A percentile compares a stretch with the other conserved stretches of the same genome.
Evolutionary conservation across 2,888 invertebrate genomes (phyloP).

Genomic region (Cabera pusaria): DNA sequence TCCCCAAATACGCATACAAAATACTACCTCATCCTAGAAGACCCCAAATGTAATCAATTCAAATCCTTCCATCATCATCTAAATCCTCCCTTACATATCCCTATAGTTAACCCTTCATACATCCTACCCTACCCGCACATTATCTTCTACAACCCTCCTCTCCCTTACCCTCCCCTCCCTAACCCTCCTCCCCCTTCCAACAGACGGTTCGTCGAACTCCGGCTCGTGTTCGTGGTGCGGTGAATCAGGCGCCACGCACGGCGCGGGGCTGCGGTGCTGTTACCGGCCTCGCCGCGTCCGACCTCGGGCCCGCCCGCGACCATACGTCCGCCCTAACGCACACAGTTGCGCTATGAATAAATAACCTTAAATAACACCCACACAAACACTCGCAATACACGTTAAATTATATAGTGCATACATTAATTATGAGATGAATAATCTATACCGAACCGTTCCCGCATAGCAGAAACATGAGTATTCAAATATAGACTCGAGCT

Average conservation of each 20-base stretch:
- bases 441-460: too few relatives aligned
- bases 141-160: conserved; percentile 1
- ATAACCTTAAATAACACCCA: conserved; percentile 15
- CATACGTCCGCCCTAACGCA: conserved; percentile 20
- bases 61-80: too few relatives aligned
- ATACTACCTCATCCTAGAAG: conserved; percentile 7
- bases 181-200: conserved; percentile 27
- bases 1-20: too few relatives aligned
- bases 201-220: conserved; percentile 62
- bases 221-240: conserved; percentile 64
- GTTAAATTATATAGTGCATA: too few relatives aligned
- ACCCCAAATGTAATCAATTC: too few relatives aligned
- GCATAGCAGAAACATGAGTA: too few relatives aligned
- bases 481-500: too few relatives aligned
- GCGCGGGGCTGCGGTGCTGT: conserved; percentile 38
- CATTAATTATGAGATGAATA: too few relatives aligned
- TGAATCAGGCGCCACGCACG: conserved; percentile 33
- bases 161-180: conserved; percentile 24
- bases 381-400: conserved; percentile 7
- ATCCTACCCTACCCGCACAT: too few relatives aligned
- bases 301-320: conserved; percentile 29
- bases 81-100: too few relatives aligned
- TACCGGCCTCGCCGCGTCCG: conserved; percentile 32
- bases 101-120: too few relatives aligned
- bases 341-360: conserved; percentile 21